Evolutionary conservation across 2,797 vertebrate species (phyloP).

Genomic region (Protosalanx chinensis): DNA sequence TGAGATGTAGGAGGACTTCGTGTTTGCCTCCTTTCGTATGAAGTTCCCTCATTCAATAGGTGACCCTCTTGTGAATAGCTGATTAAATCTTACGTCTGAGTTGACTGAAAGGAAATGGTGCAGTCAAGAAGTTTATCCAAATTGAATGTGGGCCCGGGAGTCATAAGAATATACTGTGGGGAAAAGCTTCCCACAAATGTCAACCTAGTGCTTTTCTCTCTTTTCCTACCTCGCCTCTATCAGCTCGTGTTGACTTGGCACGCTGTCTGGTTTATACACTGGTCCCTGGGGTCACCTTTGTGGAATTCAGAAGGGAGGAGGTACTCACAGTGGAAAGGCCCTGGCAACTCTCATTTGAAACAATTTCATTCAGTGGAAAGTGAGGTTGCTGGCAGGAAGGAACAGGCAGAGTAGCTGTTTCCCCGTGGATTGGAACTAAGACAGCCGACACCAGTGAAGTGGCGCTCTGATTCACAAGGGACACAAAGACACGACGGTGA

Average conservation of each 20-base stretch:
- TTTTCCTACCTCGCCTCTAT: slow-evolving; percentile 25
- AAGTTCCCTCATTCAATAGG: slow-evolving; percentile 28
- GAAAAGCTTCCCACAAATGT: slow-evolving; percentile 7
- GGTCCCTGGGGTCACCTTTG: slow-evolving; percentile 50
- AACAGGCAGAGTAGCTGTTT: slow-evolving; percentile 36
- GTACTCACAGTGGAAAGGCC: slow-evolving; percentile 34
- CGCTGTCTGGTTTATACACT: slow-evolving; percentile 20
- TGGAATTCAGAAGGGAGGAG: slow-evolving; percentile 41
- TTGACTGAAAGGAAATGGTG: slow-evolving; percentile 16
- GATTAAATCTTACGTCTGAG: background rate
- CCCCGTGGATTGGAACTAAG: slow-evolving; percentile 28
- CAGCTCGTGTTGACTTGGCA: slow-evolving; percentile 17
- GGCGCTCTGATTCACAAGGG: slow-evolving; percentile 35
- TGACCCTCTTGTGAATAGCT: slow-evolving; percentile 1
- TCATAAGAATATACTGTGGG: background rate
- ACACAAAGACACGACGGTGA: slow-evolving; percentile 4
- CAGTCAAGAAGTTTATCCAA: slow-evolving; percentile 18
- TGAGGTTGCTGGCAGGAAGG: slow-evolving; percentile 39
- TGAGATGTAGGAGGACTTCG: slow-evolving; percentile 23
- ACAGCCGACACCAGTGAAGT: slow-evolving; percentile 37
- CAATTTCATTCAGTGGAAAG: slow-evolving; percentile 52
- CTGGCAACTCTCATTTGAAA: slow-evolving; percentile 53
- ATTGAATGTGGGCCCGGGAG: background rate
- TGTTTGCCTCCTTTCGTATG: slow-evolving; percentile 17
- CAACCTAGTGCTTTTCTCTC: slow-evolving; percentile 19